phyloP scores from a whole-genome alignment of 2,888 invertebrate species.

The Embidobia sp. region DNA sequence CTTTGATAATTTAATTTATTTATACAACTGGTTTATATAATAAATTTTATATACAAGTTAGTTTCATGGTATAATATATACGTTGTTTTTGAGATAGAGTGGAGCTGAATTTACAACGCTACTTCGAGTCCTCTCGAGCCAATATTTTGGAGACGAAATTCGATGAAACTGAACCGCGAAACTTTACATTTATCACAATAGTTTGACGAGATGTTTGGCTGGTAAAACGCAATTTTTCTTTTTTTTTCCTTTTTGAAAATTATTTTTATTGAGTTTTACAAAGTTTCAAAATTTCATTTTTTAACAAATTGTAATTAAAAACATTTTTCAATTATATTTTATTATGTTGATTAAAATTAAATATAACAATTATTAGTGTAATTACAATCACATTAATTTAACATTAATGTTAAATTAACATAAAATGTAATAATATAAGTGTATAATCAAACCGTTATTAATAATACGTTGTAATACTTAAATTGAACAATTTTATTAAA shows the following conservation, averaged over 20 bases:
- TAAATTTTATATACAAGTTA: conserved; percentile 58
- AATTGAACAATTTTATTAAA: no score
- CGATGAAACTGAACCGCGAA: conserved; percentile 27
- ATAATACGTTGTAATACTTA: no score
- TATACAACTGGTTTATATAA: conserved; percentile 54
- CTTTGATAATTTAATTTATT: conserved; percentile 58
- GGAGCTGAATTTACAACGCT: conserved; percentile 46
- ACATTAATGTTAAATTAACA: no score
- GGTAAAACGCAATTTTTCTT: conserved; percentile 38
- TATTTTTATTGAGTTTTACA: no score
- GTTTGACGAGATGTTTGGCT: conserved; percentile 60
- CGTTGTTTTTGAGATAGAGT: conserved; percentile 28
- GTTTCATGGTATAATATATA: conserved; percentile 46
- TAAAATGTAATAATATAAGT: no score
- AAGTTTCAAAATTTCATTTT: no score
- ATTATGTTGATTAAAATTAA: no score
- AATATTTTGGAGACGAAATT: conserved; percentile 49
- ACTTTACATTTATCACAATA: conserved; percentile 59
- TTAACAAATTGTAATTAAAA: no score
- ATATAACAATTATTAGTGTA: no score
- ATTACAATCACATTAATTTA: no score
- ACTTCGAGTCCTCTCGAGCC: conserved; percentile 18
- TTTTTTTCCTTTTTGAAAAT: not conserved
- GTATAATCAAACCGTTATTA: no score
- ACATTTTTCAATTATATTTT: no score